phyloP scores from a whole-genome alignment of 2,888 invertebrate species.

The Mamestra brassicae region DNA sequence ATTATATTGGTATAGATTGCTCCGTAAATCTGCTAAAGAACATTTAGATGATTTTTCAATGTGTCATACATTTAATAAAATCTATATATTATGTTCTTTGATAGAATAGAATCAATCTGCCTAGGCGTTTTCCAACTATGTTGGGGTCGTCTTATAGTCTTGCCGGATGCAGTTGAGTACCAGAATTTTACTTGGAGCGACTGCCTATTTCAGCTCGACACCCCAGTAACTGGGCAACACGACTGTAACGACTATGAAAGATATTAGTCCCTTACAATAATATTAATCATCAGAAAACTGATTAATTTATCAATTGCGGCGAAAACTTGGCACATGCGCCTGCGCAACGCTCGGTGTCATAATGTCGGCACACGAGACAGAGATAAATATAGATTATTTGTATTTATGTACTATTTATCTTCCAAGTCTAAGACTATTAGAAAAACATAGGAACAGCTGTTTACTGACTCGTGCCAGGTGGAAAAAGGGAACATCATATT shows the following conservation, averaged over 20 bases:
- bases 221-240: no score
- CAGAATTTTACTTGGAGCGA: not conserved
- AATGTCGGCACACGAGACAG: slow-evolving; percentile 51
- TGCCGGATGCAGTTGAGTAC: not conserved
- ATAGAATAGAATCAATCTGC: not conserved
- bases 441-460: slow-evolving; percentile 53
- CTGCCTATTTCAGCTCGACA: no score
- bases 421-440: slow-evolving; percentile 33
- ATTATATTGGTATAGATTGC: no score
- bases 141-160: not conserved
- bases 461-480: slow-evolving; percentile 43
- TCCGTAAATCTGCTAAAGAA: no score
- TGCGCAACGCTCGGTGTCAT: slow-evolving; percentile 41
- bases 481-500: not conserved
- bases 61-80: no score
- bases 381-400: slow-evolving; percentile 60
- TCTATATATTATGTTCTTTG: no score
- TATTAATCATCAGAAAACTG: slow-evolving; percentile 18
- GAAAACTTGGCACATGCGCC: slow-evolving; percentile 46
- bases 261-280: not conserved
- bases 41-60: no score
- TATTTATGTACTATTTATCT: slow-evolving; percentile 53
- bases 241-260: no score
- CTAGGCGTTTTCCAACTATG: no score
- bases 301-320: slow-evolving; percentile 47